Evolutionary conservation across 2,797 vertebrate genomes (phyloP), one percentile per base, ranked within the genome.

Genomic region (Siniperca obscura): DNA sequence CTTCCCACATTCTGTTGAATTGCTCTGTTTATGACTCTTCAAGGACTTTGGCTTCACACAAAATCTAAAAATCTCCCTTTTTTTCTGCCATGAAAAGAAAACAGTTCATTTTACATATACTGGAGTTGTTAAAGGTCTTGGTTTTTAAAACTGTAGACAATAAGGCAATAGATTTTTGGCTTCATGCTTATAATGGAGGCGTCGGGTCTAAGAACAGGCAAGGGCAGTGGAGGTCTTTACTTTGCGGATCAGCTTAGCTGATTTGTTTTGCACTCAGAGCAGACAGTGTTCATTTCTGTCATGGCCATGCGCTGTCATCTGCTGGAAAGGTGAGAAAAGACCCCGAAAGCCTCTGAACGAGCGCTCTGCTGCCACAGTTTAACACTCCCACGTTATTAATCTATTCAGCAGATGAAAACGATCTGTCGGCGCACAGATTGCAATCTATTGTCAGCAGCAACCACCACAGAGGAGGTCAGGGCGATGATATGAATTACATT

Each of bases 401-500:
- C 80, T 87, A 70, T 85, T 84, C 76, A 82, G 62, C 48, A 34
- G 61, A 74, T 25, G 59, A 75, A 89, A 86, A 87, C 42, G 67
- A 76, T 89, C 69, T 60, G 82, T 84, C 10, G 22, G 48, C 38
- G 44, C 9, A 4, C 80, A 73, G 77, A 85, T 68, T 86, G 69
- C 56, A 86, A 88, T 90, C 85, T 84, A 81, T 73, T 74, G 72
- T 76, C 59, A 46, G 81, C 55, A 50, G 61, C 74, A 67, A 70
- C 61, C 75, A 77, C 74, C 62, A 25, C 71, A 69, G 75, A 69
- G 40, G 76, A 89, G 91, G 90, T 90, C 93, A 90, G 80, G 70
- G 75, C 42, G 25, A 46, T 74, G 73, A 83, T 78, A 83, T 86
- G 73, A 88, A 90, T 87, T 75, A 73, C 64, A 82, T 92, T 89